Evolutionary conservation across 1,140 invertebrate genomes (phyloP), one percentile per base, ranked within the genome.

Genomic region (Bactericera cockerelli): DNA sequence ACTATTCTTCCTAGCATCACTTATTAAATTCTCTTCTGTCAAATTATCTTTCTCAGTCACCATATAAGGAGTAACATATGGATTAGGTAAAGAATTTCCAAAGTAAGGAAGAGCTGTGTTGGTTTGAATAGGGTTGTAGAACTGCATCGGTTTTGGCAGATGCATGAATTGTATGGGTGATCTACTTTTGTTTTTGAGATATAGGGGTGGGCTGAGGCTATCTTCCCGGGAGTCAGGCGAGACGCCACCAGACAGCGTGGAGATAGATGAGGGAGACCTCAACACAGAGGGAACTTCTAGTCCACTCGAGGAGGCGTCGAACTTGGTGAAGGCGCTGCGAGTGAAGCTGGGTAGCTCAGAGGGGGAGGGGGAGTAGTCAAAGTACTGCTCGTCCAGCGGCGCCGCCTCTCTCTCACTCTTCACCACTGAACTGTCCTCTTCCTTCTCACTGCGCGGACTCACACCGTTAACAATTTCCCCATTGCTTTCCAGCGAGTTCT

Each of bases 241-340:
- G 6, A 61, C 33, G 26, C 59, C 14, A 49, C 59, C 25, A 1
- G 55, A 25, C 63, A 72, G 3, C 63, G 65, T 22, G 59, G 42
- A 0, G 68, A 67, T 16, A 68, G 68, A 60, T 68, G 71, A 2
- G 70, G 69, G 31, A 65, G 70, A 24, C 70, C 70, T 28, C 10
- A 66, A 39, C 22, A 36, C 26, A 38, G 61, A 54, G 4, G 26
- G 36, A 54, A 55, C 53, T 31, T 58, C 28, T 26, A 11, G 56
- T 42, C 60, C 55, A 60, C 33, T 31, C 65, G 38, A 26, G 62
- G 63, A 42, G 68, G 16, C 26, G 63, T 68, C 25, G 66, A 70
- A 26, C 69, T 76, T 64, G 68, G 71, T 63, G 69, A 75, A 63
- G 68, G 63, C 57, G 69, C 73, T 63, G 65, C 70, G 6, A 66